Base-by-base conservation (phyloP, 1,140 invertebrate genomes). In the Probaryconus sp. region DNA sequence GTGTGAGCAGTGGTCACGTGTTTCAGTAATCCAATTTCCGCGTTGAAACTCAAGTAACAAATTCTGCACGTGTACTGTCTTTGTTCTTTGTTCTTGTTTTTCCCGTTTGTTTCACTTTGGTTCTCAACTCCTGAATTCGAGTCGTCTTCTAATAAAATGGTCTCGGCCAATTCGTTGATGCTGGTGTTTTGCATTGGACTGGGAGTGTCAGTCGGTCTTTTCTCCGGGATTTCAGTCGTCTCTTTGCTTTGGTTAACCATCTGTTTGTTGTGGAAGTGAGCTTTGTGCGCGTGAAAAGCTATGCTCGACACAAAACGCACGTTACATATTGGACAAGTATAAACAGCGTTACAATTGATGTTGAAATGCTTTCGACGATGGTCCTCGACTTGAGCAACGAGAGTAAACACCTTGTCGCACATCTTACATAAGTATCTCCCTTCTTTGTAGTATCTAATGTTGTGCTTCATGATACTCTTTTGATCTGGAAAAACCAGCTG, bases 301-400 rank as follows among this genome's bases (percentile, higher is more conserved):
- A 76, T 63, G 2, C 70, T 76, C 0, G 73, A 63, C 0, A 70
- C 13, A 5, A 70, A 76, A 0, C 73, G 61, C 17, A 70, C 73
- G 13, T 2, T 55, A 9, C 73, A 76, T 14, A 76, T 31, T 0
- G 53, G 40, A 28, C 73, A 76, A 0, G 67, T 76, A 20, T 26
- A 76, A 1, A 76, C 61, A 1, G 33, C 47, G 1, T 26, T 42
- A 17, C 60, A 61, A 2, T 40, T 70, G 3, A 53, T 67, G 2
- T 55, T 70, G 1, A 48, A 58, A 7, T 77, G 75, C 14, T 76
- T 79, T 7, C 42, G 18, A n/a, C 37, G 2, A 16, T 79, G 78
- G 6, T 76, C 56, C 28, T 73, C 63, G 2, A 76, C 33, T 1
- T 33, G 26, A 0, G 42, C 47, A 0, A 69, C 10, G 42, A 42